Base-by-base conservation (phyloP, 2,113 vertebrate genomes). In the Amphiprion percula region DNA sequence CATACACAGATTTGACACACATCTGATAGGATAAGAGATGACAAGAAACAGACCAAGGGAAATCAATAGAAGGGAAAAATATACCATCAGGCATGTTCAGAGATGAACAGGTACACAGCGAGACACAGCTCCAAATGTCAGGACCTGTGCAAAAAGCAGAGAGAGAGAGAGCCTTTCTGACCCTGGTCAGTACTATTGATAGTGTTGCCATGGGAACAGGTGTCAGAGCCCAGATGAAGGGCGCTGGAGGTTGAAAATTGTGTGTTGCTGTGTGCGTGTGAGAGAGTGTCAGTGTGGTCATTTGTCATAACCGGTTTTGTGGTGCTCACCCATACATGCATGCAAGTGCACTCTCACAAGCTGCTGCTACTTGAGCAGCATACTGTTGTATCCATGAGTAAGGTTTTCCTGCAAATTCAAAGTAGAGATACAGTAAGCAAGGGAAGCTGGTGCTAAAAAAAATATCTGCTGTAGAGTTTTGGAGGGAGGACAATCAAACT, bases 201-300 rank as follows among this genome's bases (percentile, higher is more conserved):
- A 84, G 44, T 30, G 94, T 95, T 94, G 82, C 90, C 91, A 95
- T 93, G 90, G 93, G 71, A 94, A 95, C 94, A 68, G 75, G 75
- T 89, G 79, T 89, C 67, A 82, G 81, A 62, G 67, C 78, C 77
- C 47, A 82, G 70, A 87, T 84, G 88, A 93, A 91, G 91, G 82
- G 76, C 24, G 50, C 62, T 72, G 66, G 65, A 78, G 81, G 86
- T 87, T 91, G 73, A 77, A 86, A 68, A 56, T n/a, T 75, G 30
- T 73, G n/a, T 68, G 23, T 70, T 52, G 44, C 53, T 70, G 33
- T 19, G 53, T 23, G 28, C 71, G 63, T 16, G 71, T 46, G 77
- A 55, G 55, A 46, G 41, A 50, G 9, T 23, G 28, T n/a, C 16
- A 26, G 28, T 61, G 37, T 1, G 24, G 50, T 64, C 59, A 44